Percentiles rank a stretch among this genome's conserved stretches.
phyloP scores from a whole-genome alignment of 2,113 vertebrate genomes.

The Crocuta crocuta region DNA sequence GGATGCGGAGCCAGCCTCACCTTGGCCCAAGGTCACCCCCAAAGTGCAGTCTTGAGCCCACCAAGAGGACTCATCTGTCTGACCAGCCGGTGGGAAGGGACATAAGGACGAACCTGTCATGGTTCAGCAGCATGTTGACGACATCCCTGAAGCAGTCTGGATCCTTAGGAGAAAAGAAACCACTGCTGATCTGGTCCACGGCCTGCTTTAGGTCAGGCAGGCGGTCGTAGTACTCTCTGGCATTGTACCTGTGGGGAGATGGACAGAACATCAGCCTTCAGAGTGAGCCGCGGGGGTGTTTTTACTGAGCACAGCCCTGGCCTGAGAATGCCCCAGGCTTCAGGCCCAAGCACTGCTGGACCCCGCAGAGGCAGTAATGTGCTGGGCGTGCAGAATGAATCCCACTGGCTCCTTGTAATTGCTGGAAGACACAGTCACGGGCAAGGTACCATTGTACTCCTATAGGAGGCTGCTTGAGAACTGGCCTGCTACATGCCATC shows the following conservation, averaged over 20 bases:
- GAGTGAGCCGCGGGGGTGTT: fast-evolving
- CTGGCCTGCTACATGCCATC: neutral
- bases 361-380: neutral
- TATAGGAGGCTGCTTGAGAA: neutral
- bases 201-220: conserved; percentile 91
- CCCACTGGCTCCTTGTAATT: neutral
- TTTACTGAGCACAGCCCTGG: too few relatives aligned
- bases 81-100: neutral
- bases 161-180: conserved; percentile 91
- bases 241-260: conserved; percentile 87
- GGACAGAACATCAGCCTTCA: neutral
- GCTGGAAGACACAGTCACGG: too few relatives aligned
- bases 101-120: conserved; percentile 87
- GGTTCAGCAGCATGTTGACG: conserved; percentile 92
- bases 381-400: neutral
- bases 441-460: neutral
- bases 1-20: neutral
- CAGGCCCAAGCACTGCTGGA: too few relatives aligned
- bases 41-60: neutral
- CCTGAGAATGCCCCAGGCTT: neutral
- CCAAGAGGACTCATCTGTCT: neutral
- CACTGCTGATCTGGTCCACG: conserved; percentile 90
- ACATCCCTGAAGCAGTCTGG: conserved; percentile 90
- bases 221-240: conserved; percentile 88
- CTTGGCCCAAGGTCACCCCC: neutral